Evolutionary conservation across 2,888 invertebrate genomes (phyloP), one percentile per base, ranked within the genome.

Genomic region (Trissonchulus sp.): DNA sequence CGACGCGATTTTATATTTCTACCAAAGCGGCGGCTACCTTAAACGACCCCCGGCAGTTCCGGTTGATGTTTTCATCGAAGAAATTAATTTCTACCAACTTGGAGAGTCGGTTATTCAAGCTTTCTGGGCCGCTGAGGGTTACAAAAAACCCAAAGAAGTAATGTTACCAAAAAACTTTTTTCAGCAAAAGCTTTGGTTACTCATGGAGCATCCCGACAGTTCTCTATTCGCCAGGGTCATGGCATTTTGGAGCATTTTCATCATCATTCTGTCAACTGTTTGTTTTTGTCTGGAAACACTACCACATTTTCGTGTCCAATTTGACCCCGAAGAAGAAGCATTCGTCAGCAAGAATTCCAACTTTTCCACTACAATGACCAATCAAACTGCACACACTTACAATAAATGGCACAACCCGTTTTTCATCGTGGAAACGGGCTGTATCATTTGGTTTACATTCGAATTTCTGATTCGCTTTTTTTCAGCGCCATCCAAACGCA

Each of bases 271-370:
- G 85, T 97, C 97, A 87, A 98, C 98, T 88, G 95, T 98, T 88
- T 97, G 97, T 88, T 98, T 98, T 90, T 98, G 98, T 89, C 90
- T 98, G 88, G 98, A 98, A 89, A 98, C 97, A 85, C 90, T 98
- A 87, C 97, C 97, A 83, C 2, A 38, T 8, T 60, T 75, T 23
- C 18, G 34, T 23, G 69, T 23, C 28, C 2, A 8, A 3, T 74
- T 8, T 37, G 35, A 34, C 35, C 15, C 8, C 8, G 31, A 33
- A 65, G 31, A 30, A 34, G 35, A 33, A 18, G 68, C 68, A 18
- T 65, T 65, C 8, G 35, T 65, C 15, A 18, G 35, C 8, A 23
- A 60, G 18, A 65, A 65, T 65, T 65, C 68, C 18, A 65, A 8
- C 28, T 28, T 15, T 8, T 33, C 35, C 8, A 34, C 31, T 15